These are phyloP conservation scores for Entosphenus tridentatus DNA, from an alignment of 2,113 vertebrate genomes.

Conservation along the genomic window DNA sequence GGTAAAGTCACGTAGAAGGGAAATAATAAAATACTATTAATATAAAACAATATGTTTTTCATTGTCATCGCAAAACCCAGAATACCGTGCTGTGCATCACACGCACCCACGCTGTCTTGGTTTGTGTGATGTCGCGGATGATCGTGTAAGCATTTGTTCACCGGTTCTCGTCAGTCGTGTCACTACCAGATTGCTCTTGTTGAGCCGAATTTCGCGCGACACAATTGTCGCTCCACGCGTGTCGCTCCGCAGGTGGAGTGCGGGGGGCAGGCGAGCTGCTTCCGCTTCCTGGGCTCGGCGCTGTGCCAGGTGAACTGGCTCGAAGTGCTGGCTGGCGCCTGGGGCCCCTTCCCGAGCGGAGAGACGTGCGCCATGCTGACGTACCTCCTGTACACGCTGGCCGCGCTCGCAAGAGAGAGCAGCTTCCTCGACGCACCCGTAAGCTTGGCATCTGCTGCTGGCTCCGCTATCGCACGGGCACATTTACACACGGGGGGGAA, in stretches of 20 bases:
- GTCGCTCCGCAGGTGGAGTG: conserved; percentile 49
- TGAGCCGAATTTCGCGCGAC: no score
- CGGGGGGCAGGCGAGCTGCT: conserved; percentile 86
- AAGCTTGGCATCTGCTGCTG: conserved; percentile 12
- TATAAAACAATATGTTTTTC: no score
- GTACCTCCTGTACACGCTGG: conserved; percentile 69
- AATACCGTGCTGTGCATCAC: no score
- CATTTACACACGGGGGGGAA: no score
- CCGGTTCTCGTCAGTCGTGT: no score
- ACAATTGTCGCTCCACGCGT: not conserved
- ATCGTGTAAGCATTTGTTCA: no score
- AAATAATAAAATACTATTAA: no score
- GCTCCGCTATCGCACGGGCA: not conserved
- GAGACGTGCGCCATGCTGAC: conserved; percentile 45
- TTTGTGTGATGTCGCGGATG: no score
- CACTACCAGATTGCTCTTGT: no score
- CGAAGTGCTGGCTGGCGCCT: conserved; percentile 53
- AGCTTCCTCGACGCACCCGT: conserved; percentile 41
- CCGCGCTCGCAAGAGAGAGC: conserved; percentile 69
- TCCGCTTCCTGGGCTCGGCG: conserved; percentile 62
- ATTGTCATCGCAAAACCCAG: no score
- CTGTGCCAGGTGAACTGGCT: conserved; percentile 88
- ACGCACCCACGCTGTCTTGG: no score
- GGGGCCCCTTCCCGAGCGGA: conserved; percentile 29
- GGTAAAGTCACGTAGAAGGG: no score